Evolutionary conservation across 2,888 invertebrate genomes (phyloP).

Genomic region (Amphipyra berbera): DNA sequence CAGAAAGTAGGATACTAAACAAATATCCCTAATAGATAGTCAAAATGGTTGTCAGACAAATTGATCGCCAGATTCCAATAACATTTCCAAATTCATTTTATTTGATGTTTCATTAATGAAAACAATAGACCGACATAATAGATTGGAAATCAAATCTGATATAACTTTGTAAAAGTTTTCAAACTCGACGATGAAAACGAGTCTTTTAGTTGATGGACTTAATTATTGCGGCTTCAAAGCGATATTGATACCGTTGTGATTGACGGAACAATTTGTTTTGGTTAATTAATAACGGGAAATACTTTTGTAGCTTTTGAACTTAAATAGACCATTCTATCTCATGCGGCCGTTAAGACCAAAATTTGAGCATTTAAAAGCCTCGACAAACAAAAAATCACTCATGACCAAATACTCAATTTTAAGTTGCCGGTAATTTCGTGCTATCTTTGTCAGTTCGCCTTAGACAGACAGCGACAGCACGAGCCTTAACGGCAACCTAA

Average conservation of each 20-base stretch:
- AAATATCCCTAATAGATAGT: conserved; percentile 9
- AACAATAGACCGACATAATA: conserved; percentile 37
- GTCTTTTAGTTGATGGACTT: conserved; percentile 30
- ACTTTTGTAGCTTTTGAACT: too few relatives aligned
- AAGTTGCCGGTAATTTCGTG: too few relatives aligned
- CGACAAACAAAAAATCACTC: too few relatives aligned
- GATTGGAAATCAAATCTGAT: conserved; percentile 42
- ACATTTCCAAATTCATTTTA: conserved; percentile 22
- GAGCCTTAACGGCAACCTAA: too few relatives aligned
- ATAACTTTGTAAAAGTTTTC: conserved; percentile 42
- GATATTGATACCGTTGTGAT: conserved; percentile 21
- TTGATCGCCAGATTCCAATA: conserved; percentile 19
- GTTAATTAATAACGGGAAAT: conserved; percentile 6
- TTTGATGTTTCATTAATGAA: conserved; percentile 35
- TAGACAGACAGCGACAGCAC: too few relatives aligned
- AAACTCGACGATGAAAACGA: conserved; percentile 37
- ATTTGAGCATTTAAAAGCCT: too few relatives aligned
- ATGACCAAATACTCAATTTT: too few relatives aligned
- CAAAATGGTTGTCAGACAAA: conserved; percentile 19
- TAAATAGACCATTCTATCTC: too few relatives aligned
- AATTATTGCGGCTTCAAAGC: conserved; percentile 37
- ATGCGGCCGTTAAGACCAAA: too few relatives aligned
- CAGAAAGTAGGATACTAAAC: conserved; percentile 5
- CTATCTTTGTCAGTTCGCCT: too few relatives aligned
- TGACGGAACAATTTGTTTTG: conserved; percentile 28